Evolutionary conservation across 2,113 vertebrate species (phyloP).

Genomic region (Pachyramphus minor): DNA sequence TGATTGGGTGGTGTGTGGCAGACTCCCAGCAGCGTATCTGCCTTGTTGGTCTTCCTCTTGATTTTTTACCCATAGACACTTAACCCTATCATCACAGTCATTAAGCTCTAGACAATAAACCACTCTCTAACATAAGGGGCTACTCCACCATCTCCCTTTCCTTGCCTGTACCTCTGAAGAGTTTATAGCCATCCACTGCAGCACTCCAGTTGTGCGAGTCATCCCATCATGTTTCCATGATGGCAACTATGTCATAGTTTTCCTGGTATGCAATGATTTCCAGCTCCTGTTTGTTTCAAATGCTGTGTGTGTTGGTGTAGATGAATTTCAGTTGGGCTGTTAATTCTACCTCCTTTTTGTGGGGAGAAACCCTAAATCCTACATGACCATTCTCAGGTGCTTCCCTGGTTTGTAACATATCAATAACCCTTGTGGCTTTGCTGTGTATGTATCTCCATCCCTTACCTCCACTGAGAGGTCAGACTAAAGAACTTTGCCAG

Average conservation of each 20-base stretch:
- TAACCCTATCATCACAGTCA: rapidly evolving
- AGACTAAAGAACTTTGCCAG: background rate
- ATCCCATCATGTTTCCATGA: background rate
- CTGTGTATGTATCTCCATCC: background rate
- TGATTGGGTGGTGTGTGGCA: background rate
- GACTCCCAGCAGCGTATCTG: background rate
- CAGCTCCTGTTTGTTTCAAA: background rate
- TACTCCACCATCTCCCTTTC: background rate
- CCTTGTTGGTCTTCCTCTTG: background rate
- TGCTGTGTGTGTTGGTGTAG: background rate
- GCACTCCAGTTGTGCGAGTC: background rate
- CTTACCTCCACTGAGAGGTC: background rate
- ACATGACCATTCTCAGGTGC: background rate
- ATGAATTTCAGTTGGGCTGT: background rate
- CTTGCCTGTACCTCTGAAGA: background rate
- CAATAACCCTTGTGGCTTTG: background rate
- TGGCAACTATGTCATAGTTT: rapidly evolving
- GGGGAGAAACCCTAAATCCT: background rate
- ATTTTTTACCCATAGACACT: background rate
- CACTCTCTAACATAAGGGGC: background rate
- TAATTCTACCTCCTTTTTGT: background rate
- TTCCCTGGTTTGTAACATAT: background rate
- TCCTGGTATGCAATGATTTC: background rate
- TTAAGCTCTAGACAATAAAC: background rate
- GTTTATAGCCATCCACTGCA: background rate